Evolutionary conservation across 2,888 invertebrate species (phyloP), one percentile per base, ranked within the genome.

Genomic region (Bembecia ichneumoniformis): DNA sequence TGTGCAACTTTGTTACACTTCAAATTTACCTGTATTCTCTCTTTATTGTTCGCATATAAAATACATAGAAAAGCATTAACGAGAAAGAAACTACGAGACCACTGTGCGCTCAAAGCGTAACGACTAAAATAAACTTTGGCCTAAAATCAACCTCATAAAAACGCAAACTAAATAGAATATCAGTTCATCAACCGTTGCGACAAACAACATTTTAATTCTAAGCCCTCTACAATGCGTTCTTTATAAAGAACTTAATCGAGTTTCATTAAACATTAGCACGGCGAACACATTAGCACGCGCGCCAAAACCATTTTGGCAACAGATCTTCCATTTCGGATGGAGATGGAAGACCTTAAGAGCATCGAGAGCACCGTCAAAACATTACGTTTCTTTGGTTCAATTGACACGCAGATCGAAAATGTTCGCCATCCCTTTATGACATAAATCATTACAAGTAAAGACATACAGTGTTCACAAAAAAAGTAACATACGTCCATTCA

Each of bases 41-140:
- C 44, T 10, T 15, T 15, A 44, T 15, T 44, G 16, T 15, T 15
- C 44, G 3, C 2, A 9, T 11, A 16, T 11, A 15, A 14, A 44
- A 44, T 11, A 15, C 5, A 15, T 11, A 10, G 3, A 16, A 5
- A 2, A 44, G 16, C 15, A 16, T 16, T 14, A 16, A 44, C 3
- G 15, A 44, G 17, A 44, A 44, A 44, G 3, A 15, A 16, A 16
- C 16, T 7, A 44, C 13, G 15, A 44, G 13, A 44, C 3, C 16
- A 1, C 10, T 44, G 44, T 17, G 13, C 15, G 15, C 17, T 44
- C 10, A 15, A 15, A 17, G 15, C 17, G 13, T 44, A 44, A 43
- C 47, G 49, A 50, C 48, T 50, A 49, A 51, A 75, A 74, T 76
- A 78, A 76, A 79, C 80, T 82, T 82, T 82, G 82, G 81, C 74